Percentiles rank a stretch among this genome's conserved stretches.
phyloP scores from a whole-genome alignment of 2,113 vertebrate species.

The Epinephelus lanceolatus region DNA sequence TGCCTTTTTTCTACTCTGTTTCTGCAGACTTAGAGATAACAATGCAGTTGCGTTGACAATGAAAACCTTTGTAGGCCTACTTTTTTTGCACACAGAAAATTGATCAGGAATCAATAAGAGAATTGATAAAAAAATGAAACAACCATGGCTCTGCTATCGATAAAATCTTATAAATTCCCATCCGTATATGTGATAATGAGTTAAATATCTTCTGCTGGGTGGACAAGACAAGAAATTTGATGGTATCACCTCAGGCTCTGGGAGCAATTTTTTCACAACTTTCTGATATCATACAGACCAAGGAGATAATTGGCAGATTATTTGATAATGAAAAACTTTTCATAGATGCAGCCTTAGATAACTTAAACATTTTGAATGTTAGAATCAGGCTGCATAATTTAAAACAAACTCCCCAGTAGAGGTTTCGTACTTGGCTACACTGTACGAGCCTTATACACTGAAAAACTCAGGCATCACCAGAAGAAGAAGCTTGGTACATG shows the following conservation, averaged over 20 bases:
- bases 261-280: neutral
- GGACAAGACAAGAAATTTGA: neutral
- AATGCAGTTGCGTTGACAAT: no score
- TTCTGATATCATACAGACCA: neutral
- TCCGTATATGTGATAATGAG: neutral
- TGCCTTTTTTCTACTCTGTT: no score
- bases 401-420: neutral
- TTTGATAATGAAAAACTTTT: neutral
- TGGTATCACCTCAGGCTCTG: no score
- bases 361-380: neutral
- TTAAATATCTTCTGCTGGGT: neutral
- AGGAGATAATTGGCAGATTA: neutral
- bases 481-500: slow-evolving; percentile 13
- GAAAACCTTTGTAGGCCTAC: no score
- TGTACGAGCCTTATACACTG: neutral
- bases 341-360: neutral
- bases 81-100: no score
- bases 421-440: neutral
- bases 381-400: neutral
- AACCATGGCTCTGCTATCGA: no score
- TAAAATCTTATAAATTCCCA: no score
- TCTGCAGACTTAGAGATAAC: no score
- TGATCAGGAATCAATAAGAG: no score
- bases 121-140: no score
- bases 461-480: slow-evolving; percentile 1